Conservation (phyloP, 2,888 invertebrate genomes). For the Apotomis betuletana region DNA sequence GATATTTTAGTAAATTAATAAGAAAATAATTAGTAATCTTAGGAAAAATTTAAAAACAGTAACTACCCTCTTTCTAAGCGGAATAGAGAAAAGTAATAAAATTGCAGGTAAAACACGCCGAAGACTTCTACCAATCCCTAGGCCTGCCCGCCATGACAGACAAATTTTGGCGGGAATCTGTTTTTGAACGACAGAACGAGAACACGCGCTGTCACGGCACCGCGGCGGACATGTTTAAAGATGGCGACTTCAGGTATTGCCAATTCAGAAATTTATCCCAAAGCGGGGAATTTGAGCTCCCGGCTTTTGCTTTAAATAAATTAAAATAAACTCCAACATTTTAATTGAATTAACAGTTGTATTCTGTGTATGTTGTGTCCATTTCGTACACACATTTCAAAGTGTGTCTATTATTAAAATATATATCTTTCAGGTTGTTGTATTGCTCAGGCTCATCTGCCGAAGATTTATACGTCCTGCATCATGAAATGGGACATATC, state of each 20-base stretch:
- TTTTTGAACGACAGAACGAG: constrained; percentile 64
- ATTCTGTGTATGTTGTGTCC: no score
- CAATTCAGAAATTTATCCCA: constrained; percentile 30
- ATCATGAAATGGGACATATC: constrained; percentile 90
- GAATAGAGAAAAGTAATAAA: no score
- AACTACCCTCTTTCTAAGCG: no score
- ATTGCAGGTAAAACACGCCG: constrained; percentile 81
- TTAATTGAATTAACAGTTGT: no score
- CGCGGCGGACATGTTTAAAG: constrained; percentile 87
- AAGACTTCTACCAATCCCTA: constrained; percentile 87
- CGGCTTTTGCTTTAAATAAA: no score
- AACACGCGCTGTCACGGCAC: constrained; percentile 86
- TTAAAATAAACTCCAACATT: no score
- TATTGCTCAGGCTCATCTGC: constrained; percentile 85
- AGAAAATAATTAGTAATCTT: no score
- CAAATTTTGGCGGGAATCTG: constrained; percentile 85
- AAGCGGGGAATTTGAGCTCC: no score
- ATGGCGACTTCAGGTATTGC: constrained; percentile 85
- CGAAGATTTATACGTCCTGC: constrained; percentile 86
- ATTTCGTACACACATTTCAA: no score
- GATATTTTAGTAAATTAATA: neutral
- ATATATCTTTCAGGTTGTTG: constrained; percentile 80
- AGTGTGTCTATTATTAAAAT: no score
- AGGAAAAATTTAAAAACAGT: no score
- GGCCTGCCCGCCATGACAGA: constrained; percentile 85